A percentile compares a stretch with the other conserved stretches of the same genome.
Conservation (phyloP, 2,888 invertebrate genomes). For the Orchesellides sinensis region DNA sequence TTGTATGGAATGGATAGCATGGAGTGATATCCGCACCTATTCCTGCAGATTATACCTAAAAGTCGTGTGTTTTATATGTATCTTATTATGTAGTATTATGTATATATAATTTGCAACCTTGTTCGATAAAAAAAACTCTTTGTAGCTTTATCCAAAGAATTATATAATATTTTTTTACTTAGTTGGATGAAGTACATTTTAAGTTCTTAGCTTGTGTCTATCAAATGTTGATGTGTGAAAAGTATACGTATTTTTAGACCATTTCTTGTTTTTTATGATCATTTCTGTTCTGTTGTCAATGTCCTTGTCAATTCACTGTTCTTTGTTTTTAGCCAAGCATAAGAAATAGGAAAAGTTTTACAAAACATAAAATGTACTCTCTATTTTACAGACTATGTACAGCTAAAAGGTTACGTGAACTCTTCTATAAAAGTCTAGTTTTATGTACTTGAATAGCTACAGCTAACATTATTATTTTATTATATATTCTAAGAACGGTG, state of each 20-base stretch:
- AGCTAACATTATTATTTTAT: background rate
- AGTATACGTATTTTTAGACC: too few relatives aligned
- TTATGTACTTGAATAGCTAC: background rate
- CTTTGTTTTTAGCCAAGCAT: conserved; percentile 51
- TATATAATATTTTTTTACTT: too few relatives aligned
- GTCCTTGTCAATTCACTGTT: conserved; percentile 26
- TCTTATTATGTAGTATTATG: too few relatives aligned
- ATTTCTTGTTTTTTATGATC: too few relatives aligned
- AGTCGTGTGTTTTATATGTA: background rate
- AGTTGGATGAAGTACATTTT: too few relatives aligned
- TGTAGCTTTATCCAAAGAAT: too few relatives aligned
- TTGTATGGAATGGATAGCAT: conserved; percentile 61
- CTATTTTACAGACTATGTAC: conserved; percentile 28
- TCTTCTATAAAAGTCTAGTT: conserved; percentile 14
- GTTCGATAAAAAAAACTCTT: too few relatives aligned
- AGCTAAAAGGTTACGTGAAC: too few relatives aligned
- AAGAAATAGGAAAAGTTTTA: conserved; percentile 50
- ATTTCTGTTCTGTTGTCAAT: conserved; percentile 1
- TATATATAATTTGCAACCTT: conserved; percentile 5
- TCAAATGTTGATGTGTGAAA: too few relatives aligned
- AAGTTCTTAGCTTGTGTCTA: too few relatives aligned
- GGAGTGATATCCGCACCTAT: conserved; percentile 63
- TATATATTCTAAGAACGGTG: conserved; percentile 48
- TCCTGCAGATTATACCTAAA: conserved; percentile 36
- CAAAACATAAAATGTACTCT: conserved; percentile 53